Base-by-base conservation (phyloP, 2,113 vertebrate species). In the Rhabdornis inornatus region DNA sequence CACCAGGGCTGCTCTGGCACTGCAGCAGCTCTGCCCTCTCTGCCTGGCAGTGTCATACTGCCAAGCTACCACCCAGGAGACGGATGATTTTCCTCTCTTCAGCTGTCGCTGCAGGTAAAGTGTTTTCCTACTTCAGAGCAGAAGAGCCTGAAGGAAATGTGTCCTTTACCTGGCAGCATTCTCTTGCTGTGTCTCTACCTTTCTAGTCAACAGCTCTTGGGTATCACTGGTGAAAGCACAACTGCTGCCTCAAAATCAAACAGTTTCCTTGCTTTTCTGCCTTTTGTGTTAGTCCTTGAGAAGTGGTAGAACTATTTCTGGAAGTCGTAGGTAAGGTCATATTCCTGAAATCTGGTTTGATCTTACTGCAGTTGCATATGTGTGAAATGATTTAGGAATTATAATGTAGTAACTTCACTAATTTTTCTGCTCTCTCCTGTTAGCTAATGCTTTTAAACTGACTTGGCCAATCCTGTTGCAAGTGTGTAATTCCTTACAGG, bases 281-380 rank as follows among this genome's bases (percentile, higher is more conserved):
- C 9, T 76, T 50, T 57, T 37, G 16, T 66, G 22, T 50, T 50
- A 50, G 39, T 31, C 9, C 4, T 40, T 69, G 61, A 74, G 35
- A 68, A 61, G 68, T 28, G 31, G 31, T 14, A 55, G 40, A 42
- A 66, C 1, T 28, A 15, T 33, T 4, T 15, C 10, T 85, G n/a
- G 23, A 15, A 55, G 3, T 42, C 33, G 45, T 16, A 91, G 13
- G 27, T 28, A 30, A 22, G 11, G 7, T 15, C 47, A 21, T 15
- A 4, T 49, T 60, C 7, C 27, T 13, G 13, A 55, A 74, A 56
- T 37, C 6, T 0, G 0, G 6, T 37, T 56, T 66, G 35, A 24
- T 44, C n/a, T 63, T n/a, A 7, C 19, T 50, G 31, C 22, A 22
- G 3, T 49, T 28, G 18, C 13, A 6, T 40, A 37, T 7, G 13